A percentile compares a stretch with the other conserved stretches of the same genome.
Conservation (phyloP, 2,888 invertebrate genomes). For the Digitonthophagus gazella region DNA sequence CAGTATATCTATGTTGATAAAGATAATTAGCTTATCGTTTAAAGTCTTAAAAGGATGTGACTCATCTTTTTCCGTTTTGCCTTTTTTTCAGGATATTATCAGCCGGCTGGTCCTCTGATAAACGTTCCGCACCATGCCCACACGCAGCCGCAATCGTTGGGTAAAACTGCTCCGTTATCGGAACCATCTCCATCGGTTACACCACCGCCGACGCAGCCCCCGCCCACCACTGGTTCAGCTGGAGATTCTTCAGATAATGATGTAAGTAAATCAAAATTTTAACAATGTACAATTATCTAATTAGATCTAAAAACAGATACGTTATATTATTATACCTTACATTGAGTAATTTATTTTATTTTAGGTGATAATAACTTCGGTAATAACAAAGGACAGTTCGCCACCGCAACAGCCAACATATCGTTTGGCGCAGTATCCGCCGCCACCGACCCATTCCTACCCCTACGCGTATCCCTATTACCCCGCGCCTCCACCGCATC, state of each 20-base stretch:
- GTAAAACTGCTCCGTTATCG: conserved; percentile 49
- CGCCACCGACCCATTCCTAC: conserved; percentile 45
- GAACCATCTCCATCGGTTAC: conserved; percentile 57
- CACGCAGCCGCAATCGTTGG: conserved; percentile 53
- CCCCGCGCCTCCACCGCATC: conserved; percentile 47
- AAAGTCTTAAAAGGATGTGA: neutral
- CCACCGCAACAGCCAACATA: conserved; percentile 55
- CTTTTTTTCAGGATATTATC: conserved; percentile 75
- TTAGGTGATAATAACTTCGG: conserved; percentile 50
- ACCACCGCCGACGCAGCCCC: conserved; percentile 52
- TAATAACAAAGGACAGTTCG: conserved; percentile 44
- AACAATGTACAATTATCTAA: no score
- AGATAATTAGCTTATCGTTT: neutral
- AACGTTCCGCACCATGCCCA: conserved; percentile 57
- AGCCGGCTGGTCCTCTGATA: conserved; percentile 89
- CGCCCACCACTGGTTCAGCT: conserved; percentile 47
- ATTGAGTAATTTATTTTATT: neutral
- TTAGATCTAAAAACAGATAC: no score
- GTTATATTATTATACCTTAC: no score
- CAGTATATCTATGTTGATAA: no score
- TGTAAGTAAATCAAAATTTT: conserved; percentile 43
- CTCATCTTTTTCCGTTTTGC: conserved; percentile 3
- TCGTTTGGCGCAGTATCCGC: conserved; percentile 53
- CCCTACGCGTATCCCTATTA: conserved; percentile 51
- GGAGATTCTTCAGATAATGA: conserved; percentile 52